Percentiles rank a stretch among this genome's conserved stretches.
phyloP scores from a whole-genome alignment of 2,797 vertebrate species.

The Yasuhikotakia modesta region DNA sequence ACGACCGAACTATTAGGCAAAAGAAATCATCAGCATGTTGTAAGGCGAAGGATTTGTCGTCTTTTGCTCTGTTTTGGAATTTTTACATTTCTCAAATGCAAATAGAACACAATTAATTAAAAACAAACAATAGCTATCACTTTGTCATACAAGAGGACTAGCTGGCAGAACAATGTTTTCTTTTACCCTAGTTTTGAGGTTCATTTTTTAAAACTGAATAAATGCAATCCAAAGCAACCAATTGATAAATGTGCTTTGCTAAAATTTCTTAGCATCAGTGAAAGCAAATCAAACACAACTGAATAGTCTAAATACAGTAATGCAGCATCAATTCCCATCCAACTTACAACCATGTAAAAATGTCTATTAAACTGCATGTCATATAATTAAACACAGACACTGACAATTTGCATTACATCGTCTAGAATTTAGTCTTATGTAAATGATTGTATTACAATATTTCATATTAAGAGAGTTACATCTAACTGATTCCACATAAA shows the following conservation, averaged over 20 bases:
- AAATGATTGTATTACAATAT: background rate
- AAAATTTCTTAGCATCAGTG: too few relatives aligned
- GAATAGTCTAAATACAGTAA: too few relatives aligned
- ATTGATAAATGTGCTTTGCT: background rate
- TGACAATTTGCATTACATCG: background rate
- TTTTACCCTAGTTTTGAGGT: background rate
- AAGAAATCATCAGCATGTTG: conserved; percentile 9
- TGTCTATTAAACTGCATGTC: background rate
- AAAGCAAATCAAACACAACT: too few relatives aligned
- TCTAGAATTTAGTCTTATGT: background rate
- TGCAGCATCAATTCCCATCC: background rate
- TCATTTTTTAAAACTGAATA: background rate
- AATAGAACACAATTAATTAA: background rate
- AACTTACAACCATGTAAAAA: background rate
- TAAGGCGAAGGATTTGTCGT: background rate
- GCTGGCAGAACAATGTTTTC: background rate
- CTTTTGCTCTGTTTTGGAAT: background rate
- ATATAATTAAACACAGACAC: background rate
- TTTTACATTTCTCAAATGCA: background rate
- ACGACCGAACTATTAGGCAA: background rate
- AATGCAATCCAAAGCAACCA: background rate
- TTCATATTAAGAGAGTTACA: background rate
- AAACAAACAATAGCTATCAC: background rate
- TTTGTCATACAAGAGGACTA: background rate
- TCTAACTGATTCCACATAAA: background rate